Base-by-base conservation (phyloP, 2,797 vertebrate species). In the Tinamus major region DNA sequence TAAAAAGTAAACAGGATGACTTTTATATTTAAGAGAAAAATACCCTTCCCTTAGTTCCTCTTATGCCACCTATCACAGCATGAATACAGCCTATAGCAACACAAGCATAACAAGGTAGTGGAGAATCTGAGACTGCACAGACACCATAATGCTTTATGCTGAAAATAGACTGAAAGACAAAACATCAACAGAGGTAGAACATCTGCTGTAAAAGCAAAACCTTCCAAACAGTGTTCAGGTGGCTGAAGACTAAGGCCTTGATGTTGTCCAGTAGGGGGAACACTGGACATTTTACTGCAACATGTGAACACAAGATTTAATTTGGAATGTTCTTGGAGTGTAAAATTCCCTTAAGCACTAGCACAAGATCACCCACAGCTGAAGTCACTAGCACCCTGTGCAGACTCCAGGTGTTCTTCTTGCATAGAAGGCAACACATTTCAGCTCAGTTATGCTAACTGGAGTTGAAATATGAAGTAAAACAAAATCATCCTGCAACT, bases 1-100 rank as follows among this genome's bases (percentile, higher is more conserved):
- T 33, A 92, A 90, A 44, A 35, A 93, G 89, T 49, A 75, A 88
- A 80, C 80, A 81, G 81, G 82, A 92, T n/a, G 27, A 68, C 74
- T 89, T 88, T 42, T 27, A 41, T 24, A 9, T 1, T 29, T 2
- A 82, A 67, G 61, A 20, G 39, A 82, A 83, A 55, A 58, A 16
- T 10, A 27, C 23, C 35, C 24, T 78, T 82, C 26, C 31, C 48
- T 85, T 63, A 42, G 80, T 72, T 80, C 76, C 31, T 33, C 26
- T 15, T 37, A 41, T 3, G 65, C 46, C 46, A 51, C 72, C 53
- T 69, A n/a, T 51, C 4, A 1, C 48, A 59, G 59, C 42, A 41
- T 9, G 4, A 9, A 23, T 2, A 48, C 62, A 51, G 9, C 21
- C 49, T 31, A 8, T 6, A 63, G 75, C 6, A 59, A 49, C 18